Conservation (phyloP, 2,888 invertebrate species). For the Celastrina argiolus region DNA sequence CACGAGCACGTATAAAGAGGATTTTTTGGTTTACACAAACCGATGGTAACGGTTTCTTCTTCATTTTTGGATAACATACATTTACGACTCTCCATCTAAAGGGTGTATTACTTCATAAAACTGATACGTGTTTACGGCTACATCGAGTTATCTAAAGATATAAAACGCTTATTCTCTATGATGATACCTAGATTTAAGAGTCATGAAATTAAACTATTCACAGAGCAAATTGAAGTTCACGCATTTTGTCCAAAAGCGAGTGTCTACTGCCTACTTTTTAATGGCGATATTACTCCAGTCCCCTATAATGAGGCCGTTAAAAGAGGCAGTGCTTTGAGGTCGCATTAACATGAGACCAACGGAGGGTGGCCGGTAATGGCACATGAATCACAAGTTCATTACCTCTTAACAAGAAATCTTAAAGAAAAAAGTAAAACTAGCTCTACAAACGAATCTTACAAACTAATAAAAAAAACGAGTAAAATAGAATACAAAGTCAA, state of each 20-base stretch:
- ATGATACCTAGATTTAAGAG: conserved; percentile 11
- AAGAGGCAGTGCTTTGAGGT: conserved; percentile 32
- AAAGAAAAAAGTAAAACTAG: conserved; percentile 6
- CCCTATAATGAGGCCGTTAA: conserved; percentile 32
- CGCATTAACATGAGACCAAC: conserved; percentile 35
- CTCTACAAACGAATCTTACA: background rate
- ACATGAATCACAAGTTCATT: conserved; percentile 31
- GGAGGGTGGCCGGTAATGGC: conserved; percentile 31
- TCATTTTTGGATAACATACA: background rate
- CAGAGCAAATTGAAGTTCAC: conserved; percentile 16
- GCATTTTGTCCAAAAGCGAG: conserved; percentile 24
- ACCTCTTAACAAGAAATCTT: conserved; percentile 23
- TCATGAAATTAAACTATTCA: conserved; percentile 15
- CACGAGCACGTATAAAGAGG: conserved; percentile 21
- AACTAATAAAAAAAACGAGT: background rate
- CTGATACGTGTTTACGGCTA: background rate
- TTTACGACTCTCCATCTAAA: background rate
- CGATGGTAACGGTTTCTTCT: conserved; percentile 41
- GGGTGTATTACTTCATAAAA: background rate
- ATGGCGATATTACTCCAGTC: conserved; percentile 24
- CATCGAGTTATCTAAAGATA: background rate
- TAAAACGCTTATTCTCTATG: background rate
- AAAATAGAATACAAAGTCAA: background rate
- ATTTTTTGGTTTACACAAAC: conserved; percentile 30
- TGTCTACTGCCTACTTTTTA: conserved; percentile 27